Base-by-base conservation (phyloP, 2,888 invertebrate species). In the Acrobasis repandana region DNA sequence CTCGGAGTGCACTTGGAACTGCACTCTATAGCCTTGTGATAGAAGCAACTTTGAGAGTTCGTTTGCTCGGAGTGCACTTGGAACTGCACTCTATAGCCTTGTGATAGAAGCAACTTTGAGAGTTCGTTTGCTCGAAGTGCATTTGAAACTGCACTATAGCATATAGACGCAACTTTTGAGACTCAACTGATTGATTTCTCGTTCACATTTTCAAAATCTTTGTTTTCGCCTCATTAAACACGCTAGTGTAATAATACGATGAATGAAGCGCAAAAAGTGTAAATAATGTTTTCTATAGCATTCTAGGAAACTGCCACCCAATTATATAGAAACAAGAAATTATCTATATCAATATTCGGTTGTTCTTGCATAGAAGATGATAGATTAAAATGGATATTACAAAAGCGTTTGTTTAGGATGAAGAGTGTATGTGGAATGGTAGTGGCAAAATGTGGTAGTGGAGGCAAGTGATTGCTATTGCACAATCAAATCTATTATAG, bases 341-440 rank as follows among this genome's bases (percentile, higher is more conserved):
- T 11, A 43, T 14, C 1, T 2, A 4, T 43, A 2, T 43, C 2
- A 43, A 43, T 3, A 14, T 5, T 11, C 14, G 18, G 16, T 18
- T 10, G 10, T 48, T 48, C 11, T 16, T 36, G 8, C 3, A 14
- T 16, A 33, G 18, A 33, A 5, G 28, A 54, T 52, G 34, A 28
- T 18, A 18, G 16, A 54, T 52, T 54, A 38, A 38, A 34, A 34
- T 34, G 51, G 16, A 49, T 50, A 20, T 28, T 8, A 18, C 9
- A 14, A n/a, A 50, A 50, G 50, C 50, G 50, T 50, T 49, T n/a
- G 50, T 50, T 14, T 18, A 18, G 11, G 38, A 38, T 38, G 36
- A 54, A 5, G 38, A 43, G 54, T 43, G 38, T 20, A 18, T 54
- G 54, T 54, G 54, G 16, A 43, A 51, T 52, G 63, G 28, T 61